Evolutionary conservation across 2,113 vertebrate genomes (phyloP).

Genomic region (Trichomycterus rosablanca): DNA sequence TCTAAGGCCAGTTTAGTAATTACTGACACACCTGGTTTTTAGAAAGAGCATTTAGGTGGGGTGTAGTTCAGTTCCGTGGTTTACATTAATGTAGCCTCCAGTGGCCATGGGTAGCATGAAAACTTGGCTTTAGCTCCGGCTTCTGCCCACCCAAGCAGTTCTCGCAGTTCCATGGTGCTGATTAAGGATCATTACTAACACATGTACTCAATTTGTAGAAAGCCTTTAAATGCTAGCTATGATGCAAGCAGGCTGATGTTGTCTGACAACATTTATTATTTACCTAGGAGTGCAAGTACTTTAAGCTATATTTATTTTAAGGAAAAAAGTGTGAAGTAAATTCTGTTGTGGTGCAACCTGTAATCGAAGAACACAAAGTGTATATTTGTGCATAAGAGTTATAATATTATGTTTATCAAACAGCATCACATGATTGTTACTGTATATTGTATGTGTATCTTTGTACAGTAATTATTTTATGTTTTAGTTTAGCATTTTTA

Average conservation of each 20-base stretch:
- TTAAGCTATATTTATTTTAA: conserved; percentile 62
- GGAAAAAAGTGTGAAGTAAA: conserved; percentile 59
- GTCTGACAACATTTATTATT: conserved; percentile 53
- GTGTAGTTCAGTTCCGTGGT: background rate
- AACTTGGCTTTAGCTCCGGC: conserved; percentile 18
- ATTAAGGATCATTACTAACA: conserved; percentile 58
- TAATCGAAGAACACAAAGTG: conserved; percentile 69
- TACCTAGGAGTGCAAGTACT: conserved; percentile 44
- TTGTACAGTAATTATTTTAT: conserved; percentile 74
- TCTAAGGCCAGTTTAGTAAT: conserved; percentile 31
- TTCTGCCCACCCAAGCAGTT: conserved; percentile 51
- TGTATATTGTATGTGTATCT: conserved; percentile 74
- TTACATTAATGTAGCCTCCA: background rate
- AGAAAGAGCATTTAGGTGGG: no score
- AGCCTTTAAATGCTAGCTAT: conserved; percentile 49
- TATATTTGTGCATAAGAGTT: conserved; percentile 84
- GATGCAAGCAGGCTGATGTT: no score
- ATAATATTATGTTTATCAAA: conserved; percentile 70
- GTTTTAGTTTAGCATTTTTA: conserved; percentile 52
- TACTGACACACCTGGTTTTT: conserved; percentile 28
- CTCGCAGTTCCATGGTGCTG: conserved; percentile 57
- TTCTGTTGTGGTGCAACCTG: conserved; percentile 58
- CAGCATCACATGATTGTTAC: conserved; percentile 65
- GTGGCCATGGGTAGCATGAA: background rate
- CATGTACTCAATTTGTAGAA: conserved; percentile 52